A percentile compares a stretch with the other conserved stretches of the same genome.
phyloP scores from a whole-genome alignment of 2,797 vertebrate genomes.

The Pseudopleuronectes americanus region DNA sequence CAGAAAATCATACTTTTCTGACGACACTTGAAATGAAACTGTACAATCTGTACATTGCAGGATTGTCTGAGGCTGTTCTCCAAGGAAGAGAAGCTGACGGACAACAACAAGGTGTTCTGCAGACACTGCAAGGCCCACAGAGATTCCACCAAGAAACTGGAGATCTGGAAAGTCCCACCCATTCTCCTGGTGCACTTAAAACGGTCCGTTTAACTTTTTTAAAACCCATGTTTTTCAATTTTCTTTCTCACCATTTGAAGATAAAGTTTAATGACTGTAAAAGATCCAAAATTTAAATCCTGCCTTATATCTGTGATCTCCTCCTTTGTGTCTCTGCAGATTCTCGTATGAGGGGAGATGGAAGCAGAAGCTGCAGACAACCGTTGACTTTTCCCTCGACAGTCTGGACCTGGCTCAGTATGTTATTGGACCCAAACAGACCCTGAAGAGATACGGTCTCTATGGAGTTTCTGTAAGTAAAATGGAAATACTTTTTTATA shows the following conservation, averaged over 20 bases:
- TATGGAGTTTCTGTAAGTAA: conserved; percentile 96
- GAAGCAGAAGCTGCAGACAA: conserved; percentile 97
- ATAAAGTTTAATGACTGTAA: background rate
- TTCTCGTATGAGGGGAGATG: conserved; percentile 98
- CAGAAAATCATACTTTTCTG: too few relatives aligned
- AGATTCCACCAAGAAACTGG: conserved; percentile 97
- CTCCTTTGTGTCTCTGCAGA: conserved; percentile 62
- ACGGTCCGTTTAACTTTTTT: conserved; percentile 82
- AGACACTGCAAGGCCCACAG: conserved; percentile 95
- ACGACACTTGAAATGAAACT: too few relatives aligned
- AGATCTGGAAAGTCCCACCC: conserved; percentile 98
- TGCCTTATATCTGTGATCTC: background rate
- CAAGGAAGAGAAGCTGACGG: conserved; percentile 96
- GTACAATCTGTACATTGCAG: conserved; percentile 65
- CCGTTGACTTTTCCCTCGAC: conserved; percentile 96
- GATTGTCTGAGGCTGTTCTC: conserved; percentile 98
- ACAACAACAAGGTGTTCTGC: conserved; percentile 97
- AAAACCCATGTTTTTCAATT: too few relatives aligned
- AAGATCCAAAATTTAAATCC: background rate
- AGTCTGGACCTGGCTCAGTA: conserved; percentile 93
- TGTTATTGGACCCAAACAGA: conserved; percentile 94
- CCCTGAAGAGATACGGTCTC: conserved; percentile 92
- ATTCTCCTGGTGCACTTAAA: conserved; percentile 96
- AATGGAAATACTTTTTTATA: background rate
- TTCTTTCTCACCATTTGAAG: background rate